Conservation (phyloP, 2,113 vertebrate species). For the Oryctolagus cuniculus region DNA sequence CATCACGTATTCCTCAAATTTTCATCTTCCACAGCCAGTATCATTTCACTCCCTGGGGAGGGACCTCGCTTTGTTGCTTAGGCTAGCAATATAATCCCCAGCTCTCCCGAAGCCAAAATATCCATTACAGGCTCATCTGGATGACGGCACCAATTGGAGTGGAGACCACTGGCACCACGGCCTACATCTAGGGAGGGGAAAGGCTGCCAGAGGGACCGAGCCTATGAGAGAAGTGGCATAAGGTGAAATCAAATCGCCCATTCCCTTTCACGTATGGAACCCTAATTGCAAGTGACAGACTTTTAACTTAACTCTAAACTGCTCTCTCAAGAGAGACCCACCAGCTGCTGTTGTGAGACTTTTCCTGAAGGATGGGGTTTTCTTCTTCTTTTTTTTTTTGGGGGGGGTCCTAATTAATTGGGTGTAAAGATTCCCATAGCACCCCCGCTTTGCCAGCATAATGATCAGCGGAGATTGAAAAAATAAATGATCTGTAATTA, state of each 20-base stretch:
- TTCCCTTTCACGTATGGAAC: not conserved
- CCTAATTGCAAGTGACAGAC: not conserved
- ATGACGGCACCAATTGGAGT: constrained; percentile 53
- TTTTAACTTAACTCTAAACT: not conserved
- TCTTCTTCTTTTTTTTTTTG: not conserved
- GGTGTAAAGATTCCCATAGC: not conserved
- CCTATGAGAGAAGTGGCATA: not conserved
- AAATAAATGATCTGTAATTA: not conserved
- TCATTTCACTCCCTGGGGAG: constrained; percentile 72
- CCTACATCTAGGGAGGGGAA: not conserved
- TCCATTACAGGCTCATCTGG: constrained; percentile 78
- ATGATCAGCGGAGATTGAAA: not conserved
- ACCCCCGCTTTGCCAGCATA: not conserved
- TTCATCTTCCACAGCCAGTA: constrained; percentile 66
- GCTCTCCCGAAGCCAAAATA: constrained; percentile 75
- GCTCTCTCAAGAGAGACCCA: not conserved
- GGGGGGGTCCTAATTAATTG: not conserved
- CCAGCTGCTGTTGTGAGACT: too few species aligned
- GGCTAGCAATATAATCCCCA: constrained; percentile 75
- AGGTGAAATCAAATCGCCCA: not conserved
- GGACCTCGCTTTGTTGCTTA: constrained; percentile 55
- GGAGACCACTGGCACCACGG: constrained; percentile 43
- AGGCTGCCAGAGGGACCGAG: not conserved
- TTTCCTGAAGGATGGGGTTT: not conserved
- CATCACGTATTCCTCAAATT: constrained; percentile 78